Evolutionary conservation across 2,797 vertebrate species (phyloP), one percentile per base, ranked within the genome.

Genomic region (Falco biarmicus): DNA sequence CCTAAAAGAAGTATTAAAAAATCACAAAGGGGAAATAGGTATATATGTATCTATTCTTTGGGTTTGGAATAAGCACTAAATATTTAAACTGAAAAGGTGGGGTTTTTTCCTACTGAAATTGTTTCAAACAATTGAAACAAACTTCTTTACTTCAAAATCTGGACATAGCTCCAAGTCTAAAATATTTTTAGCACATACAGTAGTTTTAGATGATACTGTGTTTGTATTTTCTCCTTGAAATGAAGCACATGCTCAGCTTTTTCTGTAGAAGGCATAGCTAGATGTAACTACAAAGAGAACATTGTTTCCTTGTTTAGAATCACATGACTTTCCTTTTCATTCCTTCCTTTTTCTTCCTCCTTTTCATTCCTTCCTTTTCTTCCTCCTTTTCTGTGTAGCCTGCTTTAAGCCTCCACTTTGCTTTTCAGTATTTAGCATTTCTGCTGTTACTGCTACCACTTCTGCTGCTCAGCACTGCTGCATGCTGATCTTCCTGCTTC

Each of bases 261-360:
- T 87, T 37, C 84, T 66, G n/a, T 15, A 69, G 78, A 87, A 95
- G 65, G 63, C 87, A 95, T 24, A 57, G 93, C 79, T 90, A 25
- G 20, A 84, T 54, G 13, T 25, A 80, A 45, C 39, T 31, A 96
- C 87, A 96, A 94, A 95, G 89, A 84, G 39, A 59, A 32, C 87
- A 90, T 86, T 95, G 93, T 93, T 89, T 91, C 50, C 79, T 47
- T 87, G 60, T 65, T 91, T 64, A 68, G 84, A 41, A 95, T 95
- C 96, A 97, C 19, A 10, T 96, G 96, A 88, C 88, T 96, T 89
- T n/a, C 39, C 94, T 92, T 95, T 95, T 95, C 39, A 95, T 31
- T 80, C 85, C 51, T 91, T 84, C 64, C 28, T 34, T 96, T 91
- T 91, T 89, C 59, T 94, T 96, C 82, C 28, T 47, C 61, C 80